Percentiles rank a stretch among this genome's conserved stretches.
phyloP scores from a whole-genome alignment of 2,888 invertebrate species.

The Mythimna impura region DNA sequence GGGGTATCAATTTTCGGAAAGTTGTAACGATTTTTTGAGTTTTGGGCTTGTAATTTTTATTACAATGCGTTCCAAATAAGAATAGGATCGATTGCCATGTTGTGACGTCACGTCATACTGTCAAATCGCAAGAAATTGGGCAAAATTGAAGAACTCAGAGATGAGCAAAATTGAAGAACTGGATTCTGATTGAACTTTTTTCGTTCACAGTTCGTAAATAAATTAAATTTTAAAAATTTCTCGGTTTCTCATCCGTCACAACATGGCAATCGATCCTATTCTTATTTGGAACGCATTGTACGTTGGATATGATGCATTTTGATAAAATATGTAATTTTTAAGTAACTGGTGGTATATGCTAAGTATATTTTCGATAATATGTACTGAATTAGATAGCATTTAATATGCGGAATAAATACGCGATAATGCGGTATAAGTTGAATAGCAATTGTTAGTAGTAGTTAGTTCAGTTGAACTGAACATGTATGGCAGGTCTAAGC shows the following conservation, averaged over 20 bases:
- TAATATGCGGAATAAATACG: not conserved
- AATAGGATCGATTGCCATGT: too few species aligned
- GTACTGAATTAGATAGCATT: not conserved
- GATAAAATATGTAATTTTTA: not conserved
- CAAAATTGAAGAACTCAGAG: too few species aligned
- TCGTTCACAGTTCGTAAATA: too few species aligned
- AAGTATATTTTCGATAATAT: not conserved
- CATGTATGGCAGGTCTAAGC: not conserved
- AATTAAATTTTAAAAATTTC: too few species aligned
- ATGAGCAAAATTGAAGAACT: too few species aligned
- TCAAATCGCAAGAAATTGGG: too few species aligned
- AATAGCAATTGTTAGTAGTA: too few species aligned
- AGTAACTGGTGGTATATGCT: not conserved
- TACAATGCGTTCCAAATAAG: not conserved
- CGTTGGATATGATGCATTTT: not conserved
- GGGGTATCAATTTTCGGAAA: slow-evolving; percentile 60
- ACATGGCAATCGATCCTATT: too few species aligned
- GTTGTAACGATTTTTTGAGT: slow-evolving; percentile 53
- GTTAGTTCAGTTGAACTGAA: not conserved
- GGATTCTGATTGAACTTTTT: too few species aligned
- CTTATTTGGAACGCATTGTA: too few species aligned
- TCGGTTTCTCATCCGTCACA: too few species aligned
- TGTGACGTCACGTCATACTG: too few species aligned
- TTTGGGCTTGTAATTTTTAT: not conserved
- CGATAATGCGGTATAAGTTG: not conserved